Evolutionary conservation across 2,113 vertebrate genomes (phyloP).

Genomic region (Coreoperca whiteheadi): DNA sequence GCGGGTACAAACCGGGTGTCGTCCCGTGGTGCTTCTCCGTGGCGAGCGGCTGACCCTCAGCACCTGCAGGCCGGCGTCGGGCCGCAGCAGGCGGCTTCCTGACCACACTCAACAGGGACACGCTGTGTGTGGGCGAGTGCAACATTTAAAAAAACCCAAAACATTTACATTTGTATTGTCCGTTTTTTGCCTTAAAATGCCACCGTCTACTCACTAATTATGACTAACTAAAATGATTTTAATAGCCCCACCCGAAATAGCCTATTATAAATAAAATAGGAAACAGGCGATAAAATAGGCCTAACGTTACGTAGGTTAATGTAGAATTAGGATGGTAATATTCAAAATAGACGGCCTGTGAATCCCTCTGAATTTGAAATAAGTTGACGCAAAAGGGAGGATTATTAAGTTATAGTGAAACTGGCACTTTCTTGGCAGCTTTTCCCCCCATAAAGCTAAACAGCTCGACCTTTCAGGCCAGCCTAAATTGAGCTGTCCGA

Average conservation of each 20-base stretch:
- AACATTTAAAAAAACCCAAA: neutral
- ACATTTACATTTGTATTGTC: neutral
- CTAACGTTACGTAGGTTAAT: too few relatives aligned
- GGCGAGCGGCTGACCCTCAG: slow-evolving; percentile 24
- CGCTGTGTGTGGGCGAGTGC: neutral
- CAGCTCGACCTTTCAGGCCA: neutral
- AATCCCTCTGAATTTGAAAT: neutral
- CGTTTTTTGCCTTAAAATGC: too few relatives aligned
- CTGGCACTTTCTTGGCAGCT: too few relatives aligned
- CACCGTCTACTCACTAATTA: neutral
- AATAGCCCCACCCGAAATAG: too few relatives aligned
- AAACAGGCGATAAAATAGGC: neutral
- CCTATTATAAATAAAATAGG: neutral
- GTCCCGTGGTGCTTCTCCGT: slow-evolving; percentile 21
- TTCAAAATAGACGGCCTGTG: neutral
- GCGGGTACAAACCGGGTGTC: neutral
- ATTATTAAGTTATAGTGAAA: neutral
- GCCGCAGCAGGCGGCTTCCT: slow-evolving; percentile 61
- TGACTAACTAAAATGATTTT: neutral
- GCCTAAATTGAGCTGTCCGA: neutral
- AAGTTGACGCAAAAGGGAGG: neutral
- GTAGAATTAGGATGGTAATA: neutral
- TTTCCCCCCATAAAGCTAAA: neutral
- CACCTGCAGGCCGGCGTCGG: slow-evolving; percentile 52
- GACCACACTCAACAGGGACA: slow-evolving; percentile 35